These are phyloP conservation scores for Sciurus niger DNA, from an alignment of 2,113 vertebrate genomes.

Conservation along the genomic window DNA sequence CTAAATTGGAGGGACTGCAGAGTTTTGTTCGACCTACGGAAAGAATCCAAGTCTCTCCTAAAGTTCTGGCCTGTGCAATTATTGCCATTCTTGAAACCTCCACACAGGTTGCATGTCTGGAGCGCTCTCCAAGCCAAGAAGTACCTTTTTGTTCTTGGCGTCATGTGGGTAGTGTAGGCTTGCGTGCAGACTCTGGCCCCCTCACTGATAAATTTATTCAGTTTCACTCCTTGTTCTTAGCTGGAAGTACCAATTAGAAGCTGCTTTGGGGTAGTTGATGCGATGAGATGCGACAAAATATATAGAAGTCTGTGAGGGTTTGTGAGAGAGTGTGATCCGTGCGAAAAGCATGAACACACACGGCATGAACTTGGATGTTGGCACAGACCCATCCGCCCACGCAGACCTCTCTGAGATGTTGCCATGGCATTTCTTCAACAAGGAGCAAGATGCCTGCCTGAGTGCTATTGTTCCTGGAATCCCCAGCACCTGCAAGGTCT, in stretches of 20 bases:
- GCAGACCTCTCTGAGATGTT: conserved; percentile 65
- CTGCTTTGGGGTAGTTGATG: conserved; percentile 6
- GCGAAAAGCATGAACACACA: neutral
- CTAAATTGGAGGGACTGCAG: neutral
- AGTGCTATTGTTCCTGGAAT: conserved; percentile 63
- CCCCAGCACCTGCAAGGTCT: conserved; percentile 47
- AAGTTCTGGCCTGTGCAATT: neutral
- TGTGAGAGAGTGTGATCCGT: neutral
- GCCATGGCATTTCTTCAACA: conserved; percentile 79
- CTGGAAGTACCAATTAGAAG: conserved; percentile 63
- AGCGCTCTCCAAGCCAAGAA: neutral
- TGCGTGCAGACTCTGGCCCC: fast-evolving
- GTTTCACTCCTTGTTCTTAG: neutral
- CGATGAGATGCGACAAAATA: neutral
- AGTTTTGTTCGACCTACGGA: conserved; percentile 26
- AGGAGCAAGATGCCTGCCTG: conserved; percentile 42
- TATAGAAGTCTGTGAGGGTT: neutral
- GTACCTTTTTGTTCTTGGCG: neutral
- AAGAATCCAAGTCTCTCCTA: neutral
- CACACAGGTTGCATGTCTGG: neutral
- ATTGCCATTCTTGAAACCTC: neutral
- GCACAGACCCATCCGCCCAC: neutral
- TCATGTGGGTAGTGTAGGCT: fast-evolving
- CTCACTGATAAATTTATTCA: conserved; percentile 19
- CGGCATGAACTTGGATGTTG: neutral